A percentile compares a stretch with the other conserved stretches of the same genome.
Evolutionary conservation across 2,113 vertebrate species (phyloP).

Genomic region (Epinephelus lanceolatus): DNA sequence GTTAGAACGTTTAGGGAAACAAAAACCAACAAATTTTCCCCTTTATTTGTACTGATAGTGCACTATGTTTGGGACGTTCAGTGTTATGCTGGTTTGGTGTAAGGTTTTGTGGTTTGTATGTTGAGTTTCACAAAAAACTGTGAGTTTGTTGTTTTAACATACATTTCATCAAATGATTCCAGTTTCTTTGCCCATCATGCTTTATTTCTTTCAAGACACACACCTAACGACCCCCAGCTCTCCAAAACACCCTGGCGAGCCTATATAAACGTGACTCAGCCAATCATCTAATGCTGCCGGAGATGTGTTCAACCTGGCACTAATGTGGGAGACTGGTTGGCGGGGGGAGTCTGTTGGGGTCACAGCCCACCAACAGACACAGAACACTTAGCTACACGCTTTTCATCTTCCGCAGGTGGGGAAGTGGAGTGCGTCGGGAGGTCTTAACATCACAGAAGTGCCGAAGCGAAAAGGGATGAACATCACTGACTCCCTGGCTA

Average conservation of each 20-base stretch:
- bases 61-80: too few species aligned
- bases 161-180: slow-evolving; percentile 17
- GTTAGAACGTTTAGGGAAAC: too few species aligned
- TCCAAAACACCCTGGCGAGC: slow-evolving; percentile 41
- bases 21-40: too few species aligned
- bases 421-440: slow-evolving; percentile 94
- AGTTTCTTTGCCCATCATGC: slow-evolving; percentile 38
- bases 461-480: slow-evolving; percentile 94
- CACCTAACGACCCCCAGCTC: slow-evolving; percentile 26
- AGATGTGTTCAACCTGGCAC: slow-evolving; percentile 56
- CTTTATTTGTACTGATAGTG: too few species aligned
- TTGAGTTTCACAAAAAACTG: too few species aligned
- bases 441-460: slow-evolving; percentile 96
- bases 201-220: slow-evolving; percentile 41
- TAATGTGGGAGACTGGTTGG: slow-evolving; percentile 65
- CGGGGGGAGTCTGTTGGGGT: slow-evolving; percentile 53
- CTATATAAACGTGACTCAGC: slow-evolving; percentile 67
- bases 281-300: slow-evolving; percentile 78
- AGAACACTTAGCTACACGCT: slow-evolving; percentile 64
- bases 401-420: slow-evolving; percentile 90
- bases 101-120: too few species aligned
- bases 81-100: too few species aligned
- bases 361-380: slow-evolving; percentile 46
- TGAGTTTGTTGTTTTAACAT: background rate
- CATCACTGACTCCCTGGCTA: slow-evolving; percentile 96